These are phyloP conservation scores for Psylliodes chrysocephalus DNA, from an alignment of 2,888 invertebrate genomes.

Conservation along the genomic window DNA sequence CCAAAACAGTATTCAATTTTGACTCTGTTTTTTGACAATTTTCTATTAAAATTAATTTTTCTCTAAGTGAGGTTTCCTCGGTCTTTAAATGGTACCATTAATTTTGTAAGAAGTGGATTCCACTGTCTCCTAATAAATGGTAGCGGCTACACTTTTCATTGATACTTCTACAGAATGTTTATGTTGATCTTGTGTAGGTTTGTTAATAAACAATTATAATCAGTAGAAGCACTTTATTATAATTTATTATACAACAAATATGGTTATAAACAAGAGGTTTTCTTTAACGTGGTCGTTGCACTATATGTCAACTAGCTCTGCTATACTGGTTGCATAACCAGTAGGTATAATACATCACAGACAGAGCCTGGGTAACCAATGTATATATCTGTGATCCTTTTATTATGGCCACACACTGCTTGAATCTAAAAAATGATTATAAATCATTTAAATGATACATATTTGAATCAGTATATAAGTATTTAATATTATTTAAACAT, in stretches of 20 bases:
- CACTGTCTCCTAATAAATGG: conserved; percentile 44
- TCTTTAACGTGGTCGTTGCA: conserved; percentile 40
- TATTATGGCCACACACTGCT: conserved; percentile 40
- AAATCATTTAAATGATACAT: too few relatives aligned
- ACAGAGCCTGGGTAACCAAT: conserved; percentile 48
- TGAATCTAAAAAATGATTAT: conserved; percentile 42
- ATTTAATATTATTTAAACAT: too few relatives aligned
- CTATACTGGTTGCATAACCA: too few relatives aligned
- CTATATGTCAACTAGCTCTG: too few relatives aligned
- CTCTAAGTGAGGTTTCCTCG: conserved; percentile 24
- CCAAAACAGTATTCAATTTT: conserved; percentile 20
- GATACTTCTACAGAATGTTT: conserved; percentile 23
- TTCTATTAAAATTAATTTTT: not conserved
- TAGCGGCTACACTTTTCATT: conserved; percentile 39
- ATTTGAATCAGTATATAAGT: too few relatives aligned
- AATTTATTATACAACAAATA: too few relatives aligned
- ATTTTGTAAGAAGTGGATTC: conserved; percentile 39
- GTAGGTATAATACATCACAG: too few relatives aligned
- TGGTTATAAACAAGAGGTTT: too few relatives aligned
- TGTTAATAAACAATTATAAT: too few relatives aligned
- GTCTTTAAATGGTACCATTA: conserved; percentile 43
- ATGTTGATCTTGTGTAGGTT: too few relatives aligned
- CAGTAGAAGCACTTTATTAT: too few relatives aligned
- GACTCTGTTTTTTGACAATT: not conserved
- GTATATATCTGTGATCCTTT: conserved; percentile 42